Evolutionary conservation across 2,797 vertebrate species (phyloP).

Genomic region (Sebastes oblongus): DNA sequence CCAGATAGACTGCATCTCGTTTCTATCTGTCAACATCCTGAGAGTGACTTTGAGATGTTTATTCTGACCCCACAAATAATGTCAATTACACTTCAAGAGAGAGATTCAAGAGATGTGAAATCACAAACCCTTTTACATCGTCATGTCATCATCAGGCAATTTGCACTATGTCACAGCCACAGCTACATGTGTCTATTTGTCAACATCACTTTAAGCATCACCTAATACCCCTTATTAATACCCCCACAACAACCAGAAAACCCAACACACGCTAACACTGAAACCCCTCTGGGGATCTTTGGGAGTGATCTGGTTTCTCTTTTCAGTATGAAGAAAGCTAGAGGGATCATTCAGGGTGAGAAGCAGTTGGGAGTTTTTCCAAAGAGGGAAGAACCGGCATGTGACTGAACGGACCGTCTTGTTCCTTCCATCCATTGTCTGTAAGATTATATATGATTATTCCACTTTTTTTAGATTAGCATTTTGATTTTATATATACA

Average conservation of each 20-base stretch:
- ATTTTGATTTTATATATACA: not conserved
- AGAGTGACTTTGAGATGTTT: not conserved
- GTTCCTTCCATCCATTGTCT: not conserved
- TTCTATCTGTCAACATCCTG: not conserved
- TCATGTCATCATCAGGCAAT: conserved; percentile 18
- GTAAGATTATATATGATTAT: not conserved
- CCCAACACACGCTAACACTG: conserved; percentile 30
- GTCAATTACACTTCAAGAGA: not conserved
- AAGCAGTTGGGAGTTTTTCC: conserved; percentile 16
- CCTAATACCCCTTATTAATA: conserved; percentile 46
- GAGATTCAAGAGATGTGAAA: conserved; percentile 1
- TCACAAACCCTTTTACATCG: not conserved
- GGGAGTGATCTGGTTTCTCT: conserved; percentile 43
- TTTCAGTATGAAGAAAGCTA: conserved; percentile 45
- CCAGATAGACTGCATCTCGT: not conserved
- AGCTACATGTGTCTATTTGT: conserved; percentile 60
- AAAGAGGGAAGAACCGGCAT: not conserved
- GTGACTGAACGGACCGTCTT: not conserved
- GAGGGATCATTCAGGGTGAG: conserved; percentile 17
- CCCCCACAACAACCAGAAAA: conserved; percentile 51
- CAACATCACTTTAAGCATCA: conserved; percentile 51
- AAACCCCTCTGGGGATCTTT: conserved; percentile 45
- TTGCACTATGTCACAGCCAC: conserved; percentile 22
- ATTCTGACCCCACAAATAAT: not conserved
- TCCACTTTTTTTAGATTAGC: not conserved